Evolutionary conservation across 2,888 invertebrate genomes (phyloP), one percentile per base, ranked within the genome.

Genomic region (Lydus trimaculatus): DNA sequence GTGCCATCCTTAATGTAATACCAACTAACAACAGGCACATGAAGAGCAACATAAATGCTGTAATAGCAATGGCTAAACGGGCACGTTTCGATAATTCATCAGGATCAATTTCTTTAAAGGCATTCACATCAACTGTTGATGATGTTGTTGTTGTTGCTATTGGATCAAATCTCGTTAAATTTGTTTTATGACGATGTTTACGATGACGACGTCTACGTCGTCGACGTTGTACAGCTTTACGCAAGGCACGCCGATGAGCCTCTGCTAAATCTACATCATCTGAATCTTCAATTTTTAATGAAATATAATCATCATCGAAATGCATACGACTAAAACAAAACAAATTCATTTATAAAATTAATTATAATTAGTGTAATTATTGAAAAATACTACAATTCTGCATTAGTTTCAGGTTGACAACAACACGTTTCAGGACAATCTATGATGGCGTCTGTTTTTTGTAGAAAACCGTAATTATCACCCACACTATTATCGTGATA

Each of bases 21-120:
- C 96, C 97, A 33, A 97, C 96, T 70, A 97, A 88, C 74, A 97
- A 88, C 79, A 97, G 90, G 85, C 96, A 96, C 88, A 96, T 94
- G 81, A 95, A 91, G 69, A 97, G 90, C 74, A 97, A 87, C 72
- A 96, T 87, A 81, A 94, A 94, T 71, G 96, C 96, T 58, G 96
- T 96, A 79, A 94, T 93, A 85, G 96, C 94, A 84, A 97, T 96
- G 63, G 96, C 95, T 91, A 95, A 95, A 75, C 95, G 90, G 39
- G 95, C 95, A 65, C 94, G 89, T 66, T 93, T 91, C 0, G 95
- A 93, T 76, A 95, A 86, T 83, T 95, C 95, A 78, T 95, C 94
- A 0, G 93, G 92, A 81, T 94, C 93, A 74, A 79, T 69, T 63
- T 74, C 71, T 66, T 80, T 80, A 65, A 75, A 78, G 9, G 70